phyloP scores from a whole-genome alignment of 2,888 invertebrate species.

The Heteropelma amictum region DNA sequence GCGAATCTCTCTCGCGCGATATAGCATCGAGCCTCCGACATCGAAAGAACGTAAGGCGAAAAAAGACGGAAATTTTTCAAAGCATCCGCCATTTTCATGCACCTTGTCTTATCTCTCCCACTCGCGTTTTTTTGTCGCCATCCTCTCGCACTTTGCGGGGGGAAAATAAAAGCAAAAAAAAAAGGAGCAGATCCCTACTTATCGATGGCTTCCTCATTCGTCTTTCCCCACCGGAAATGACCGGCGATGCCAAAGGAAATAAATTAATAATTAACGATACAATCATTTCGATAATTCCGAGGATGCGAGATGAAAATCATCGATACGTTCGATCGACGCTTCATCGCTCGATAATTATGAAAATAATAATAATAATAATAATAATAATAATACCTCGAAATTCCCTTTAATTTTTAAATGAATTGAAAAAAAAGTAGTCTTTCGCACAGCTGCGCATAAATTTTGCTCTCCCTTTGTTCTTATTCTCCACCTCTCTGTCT shows the following conservation, averaged over 20 bases:
- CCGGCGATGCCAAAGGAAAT: not conserved
- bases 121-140: too few relatives aligned
- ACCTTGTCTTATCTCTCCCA: too few relatives aligned
- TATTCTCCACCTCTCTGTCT: not conserved
- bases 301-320: too few relatives aligned
- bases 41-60: too few relatives aligned
- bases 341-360: not conserved
- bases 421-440: not conserved
- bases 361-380: too few relatives aligned
- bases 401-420: too few relatives aligned
- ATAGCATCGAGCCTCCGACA: not conserved
- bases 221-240: constrained; percentile 36
- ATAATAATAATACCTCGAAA: too few relatives aligned
- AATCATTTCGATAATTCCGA: not conserved
- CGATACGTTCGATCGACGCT: not conserved
- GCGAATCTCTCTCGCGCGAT: constrained; percentile 50
- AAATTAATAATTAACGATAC: not conserved
- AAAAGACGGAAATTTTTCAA: too few relatives aligned
- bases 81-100: too few relatives aligned
- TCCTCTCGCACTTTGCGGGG: not conserved
- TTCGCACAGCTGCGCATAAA: constrained; percentile 47
- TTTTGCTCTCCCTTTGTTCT: constrained; percentile 20
- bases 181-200: too few relatives aligned
- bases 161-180: too few relatives aligned
- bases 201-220: not conserved